Base-by-base conservation (phyloP, 1,140 invertebrate genomes). In the Bombus consobrinus region DNA sequence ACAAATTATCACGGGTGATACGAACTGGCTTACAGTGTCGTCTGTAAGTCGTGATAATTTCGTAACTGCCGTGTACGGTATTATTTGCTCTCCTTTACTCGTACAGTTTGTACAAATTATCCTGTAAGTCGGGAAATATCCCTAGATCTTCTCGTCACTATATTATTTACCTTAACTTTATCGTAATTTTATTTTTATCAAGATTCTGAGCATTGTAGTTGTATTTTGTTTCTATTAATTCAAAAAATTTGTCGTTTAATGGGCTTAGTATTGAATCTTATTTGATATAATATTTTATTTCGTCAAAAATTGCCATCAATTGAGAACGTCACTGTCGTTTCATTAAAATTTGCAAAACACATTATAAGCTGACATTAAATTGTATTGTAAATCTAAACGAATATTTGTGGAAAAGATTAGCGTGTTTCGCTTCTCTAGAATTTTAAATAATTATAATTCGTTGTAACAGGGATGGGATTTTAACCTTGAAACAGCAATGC, bases 1-100 rank as follows among this genome's bases (percentile, higher is more conserved):
- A 84, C 47, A 91, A 91, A 93, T 93, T 92, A 92, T 92, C 89
- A 74, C 89, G 89, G 88, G 73, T 90, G 89, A 92, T 92, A 92
- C 34, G 43, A 22, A 62, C 64, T 59, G 79, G 87, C 88, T 91
- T 88, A 72, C 43, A 18, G 28, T 53, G 69, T 74, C 74, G 78
- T 92, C 88, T 88, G 64, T 71, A 76, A 32, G 73, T 37, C 81
- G 62, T 79, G 85, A 88, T 86, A 86, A 89, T 88, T 81, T 87
- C 88, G 57, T 89, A 89, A 89, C 81, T 66, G 22, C 59, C 88
- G 86, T 90, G 47, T 47, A 88, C 81, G 59, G 53, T 34, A 32
- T 37, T 84, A 81, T 89, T 89, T 88, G 53, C 72, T 71, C 62
- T 59, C 62, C n/a, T 37, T 13, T 41, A 53, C 2, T 47, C 32